These are phyloP conservation scores for Xiphydria camelus DNA, from an alignment of 2,888 invertebrate species.

Conservation along the genomic window DNA sequence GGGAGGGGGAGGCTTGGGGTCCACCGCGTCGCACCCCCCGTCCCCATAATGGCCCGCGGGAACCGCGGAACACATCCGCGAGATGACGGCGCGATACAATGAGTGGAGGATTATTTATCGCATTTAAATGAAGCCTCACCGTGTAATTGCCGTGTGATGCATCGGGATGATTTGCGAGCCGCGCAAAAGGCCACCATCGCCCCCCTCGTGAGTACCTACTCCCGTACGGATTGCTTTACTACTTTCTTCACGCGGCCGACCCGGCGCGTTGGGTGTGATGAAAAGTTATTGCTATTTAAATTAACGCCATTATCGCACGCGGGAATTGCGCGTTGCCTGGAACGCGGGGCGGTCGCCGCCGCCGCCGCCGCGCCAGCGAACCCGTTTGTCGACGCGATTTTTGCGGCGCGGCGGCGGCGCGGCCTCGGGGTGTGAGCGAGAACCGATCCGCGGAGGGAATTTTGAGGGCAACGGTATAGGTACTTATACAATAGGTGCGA, in stretches of 20 bases:
- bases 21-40: neutral
- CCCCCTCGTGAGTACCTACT: slow-evolving; percentile 1
- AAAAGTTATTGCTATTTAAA: slow-evolving; percentile 42
- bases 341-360: too few relatives aligned
- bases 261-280: slow-evolving; percentile 27
- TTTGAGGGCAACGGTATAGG: too few relatives aligned
- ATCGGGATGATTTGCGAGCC: slow-evolving; percentile 54
- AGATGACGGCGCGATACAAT: slow-evolving; percentile 45
- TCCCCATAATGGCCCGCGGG: neutral
- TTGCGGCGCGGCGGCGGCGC: too few relatives aligned
- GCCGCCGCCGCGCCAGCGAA: too few relatives aligned
- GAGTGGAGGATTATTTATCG: slow-evolving; percentile 54
- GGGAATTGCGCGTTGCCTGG: too few relatives aligned
- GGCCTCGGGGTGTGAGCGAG: too few relatives aligned
- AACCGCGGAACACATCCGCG: slow-evolving; percentile 23
- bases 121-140: slow-evolving; percentile 55
- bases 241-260: neutral
- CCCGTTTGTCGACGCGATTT: too few relatives aligned
- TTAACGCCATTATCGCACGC: too few relatives aligned
- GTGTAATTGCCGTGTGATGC: slow-evolving; percentile 57
- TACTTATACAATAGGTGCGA: too few relatives aligned
- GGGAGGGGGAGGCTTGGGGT: too few relatives aligned
- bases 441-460: too few relatives aligned
- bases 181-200: slow-evolving; percentile 33
- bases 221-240: neutral